phyloP scores from a whole-genome alignment of 2,113 vertebrate genomes.

The Cacatua alba region DNA sequence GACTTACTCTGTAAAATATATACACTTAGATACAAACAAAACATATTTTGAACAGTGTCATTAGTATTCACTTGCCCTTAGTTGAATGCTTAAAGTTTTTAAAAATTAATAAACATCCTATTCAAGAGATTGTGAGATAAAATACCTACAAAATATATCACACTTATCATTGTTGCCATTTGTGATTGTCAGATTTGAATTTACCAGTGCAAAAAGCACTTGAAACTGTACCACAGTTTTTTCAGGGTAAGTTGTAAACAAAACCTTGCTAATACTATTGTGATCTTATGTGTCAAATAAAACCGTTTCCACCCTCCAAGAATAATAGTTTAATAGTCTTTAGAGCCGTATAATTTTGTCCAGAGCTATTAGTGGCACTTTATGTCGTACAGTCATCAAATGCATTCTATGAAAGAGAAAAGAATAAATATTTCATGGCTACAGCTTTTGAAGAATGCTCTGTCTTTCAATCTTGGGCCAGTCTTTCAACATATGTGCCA shows the following conservation, averaged over 20 bases:
- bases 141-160: not conserved
- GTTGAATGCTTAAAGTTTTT: conserved; percentile 23
- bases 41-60: not conserved
- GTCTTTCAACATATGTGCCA: conserved; percentile 72
- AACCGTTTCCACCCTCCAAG: conserved; percentile 48
- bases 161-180: not conserved
- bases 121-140: conserved; percentile 7
- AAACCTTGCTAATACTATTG: conserved; percentile 44
- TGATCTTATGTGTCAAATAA: conserved; percentile 54
- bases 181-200: conserved; percentile 32
- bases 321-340: conserved; percentile 71
- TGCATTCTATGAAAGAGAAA: conserved; percentile 67
- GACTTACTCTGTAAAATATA: conserved; percentile 58
- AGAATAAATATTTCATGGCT: conserved; percentile 79
- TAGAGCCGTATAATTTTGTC: conserved; percentile 67
- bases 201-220: not conserved
- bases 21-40: conserved; percentile 42
- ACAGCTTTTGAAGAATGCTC: conserved; percentile 71
- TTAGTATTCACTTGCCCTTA: conserved; percentile 42
- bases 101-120: conserved; percentile 55
- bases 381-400: conserved; percentile 69
- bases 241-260: conserved; percentile 36
- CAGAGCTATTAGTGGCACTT: conserved; percentile 72
- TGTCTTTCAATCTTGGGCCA: conserved; percentile 64
- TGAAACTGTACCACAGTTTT: conserved; percentile 12